Conservation (phyloP, 2,888 invertebrate species). For the Sarcophaga caerulescens region DNA sequence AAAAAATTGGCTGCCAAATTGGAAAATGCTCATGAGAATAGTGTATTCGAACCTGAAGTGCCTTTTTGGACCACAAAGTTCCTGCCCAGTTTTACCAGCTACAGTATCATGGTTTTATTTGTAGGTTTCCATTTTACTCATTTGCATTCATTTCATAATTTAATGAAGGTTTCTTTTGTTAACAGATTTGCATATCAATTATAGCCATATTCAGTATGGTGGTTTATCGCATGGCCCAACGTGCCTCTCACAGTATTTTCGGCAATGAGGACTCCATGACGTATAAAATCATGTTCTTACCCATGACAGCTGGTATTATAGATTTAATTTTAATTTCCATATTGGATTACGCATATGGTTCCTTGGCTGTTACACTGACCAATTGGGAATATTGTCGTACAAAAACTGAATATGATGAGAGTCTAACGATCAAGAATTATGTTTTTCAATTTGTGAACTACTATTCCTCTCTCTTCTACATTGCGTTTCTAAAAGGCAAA, state of each 20-base stretch:
- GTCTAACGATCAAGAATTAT: constrained; percentile 92
- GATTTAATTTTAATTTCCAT: constrained; percentile 90
- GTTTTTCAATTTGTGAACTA: constrained; percentile 94
- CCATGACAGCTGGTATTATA: constrained; percentile 88
- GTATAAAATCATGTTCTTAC: constrained; percentile 86
- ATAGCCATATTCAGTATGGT: constrained; percentile 89
- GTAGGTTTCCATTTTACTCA: constrained; percentile 71
- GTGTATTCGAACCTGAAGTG: constrained; percentile 86
- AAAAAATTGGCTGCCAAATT: constrained; percentile 81
- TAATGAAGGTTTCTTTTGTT: background rate
- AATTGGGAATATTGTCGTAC: constrained; percentile 90
- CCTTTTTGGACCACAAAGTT: constrained; percentile 89
- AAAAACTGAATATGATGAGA: constrained; percentile 93
- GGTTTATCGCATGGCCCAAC: constrained; percentile 87
- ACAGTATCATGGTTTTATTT: constrained; percentile 83
- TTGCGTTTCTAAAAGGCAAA: constrained; percentile 89
- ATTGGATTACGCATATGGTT: constrained; percentile 87
- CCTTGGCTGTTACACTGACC: constrained; percentile 86
- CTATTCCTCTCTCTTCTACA: constrained; percentile 93
- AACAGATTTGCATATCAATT: constrained; percentile 86
- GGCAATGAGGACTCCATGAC: constrained; percentile 82
- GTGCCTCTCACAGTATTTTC: constrained; percentile 83
- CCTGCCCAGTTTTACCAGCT: constrained; percentile 87
- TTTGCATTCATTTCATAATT: background rate
- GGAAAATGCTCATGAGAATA: constrained; percentile 83